A percentile compares a stretch with the other conserved stretches of the same genome.
phyloP scores from a whole-genome alignment of 2,797 vertebrate genomes.

The Propithecus perrieri region DNA sequence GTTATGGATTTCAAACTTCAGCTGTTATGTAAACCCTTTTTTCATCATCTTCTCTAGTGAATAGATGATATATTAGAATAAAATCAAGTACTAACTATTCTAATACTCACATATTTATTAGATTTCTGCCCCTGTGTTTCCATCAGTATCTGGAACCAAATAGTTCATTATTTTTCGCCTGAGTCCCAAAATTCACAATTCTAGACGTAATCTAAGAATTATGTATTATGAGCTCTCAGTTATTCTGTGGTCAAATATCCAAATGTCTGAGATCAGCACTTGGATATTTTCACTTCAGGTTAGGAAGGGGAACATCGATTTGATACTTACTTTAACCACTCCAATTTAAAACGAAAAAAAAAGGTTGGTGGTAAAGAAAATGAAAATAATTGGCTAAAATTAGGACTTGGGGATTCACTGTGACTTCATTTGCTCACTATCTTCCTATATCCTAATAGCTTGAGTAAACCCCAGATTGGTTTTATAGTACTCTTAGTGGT shows the following conservation, averaged over 20 bases:
- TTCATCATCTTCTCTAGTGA: not conserved
- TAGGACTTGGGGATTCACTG: constrained; percentile 61
- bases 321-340: constrained; percentile 43
- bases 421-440: constrained; percentile 62
- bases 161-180: not conserved
- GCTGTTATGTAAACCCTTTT: not conserved
- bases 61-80: not conserved
- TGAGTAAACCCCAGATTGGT: constrained; percentile 49
- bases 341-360: not conserved
- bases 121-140: not conserved
- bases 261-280: not conserved
- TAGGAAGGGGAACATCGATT: constrained; percentile 37
- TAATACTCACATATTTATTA: not conserved
- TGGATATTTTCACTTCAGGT: constrained; percentile 36
- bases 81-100: not conserved
- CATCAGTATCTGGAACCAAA: not conserved
- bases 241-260: not conserved
- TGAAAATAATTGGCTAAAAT: constrained; percentile 70
- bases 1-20: not conserved
- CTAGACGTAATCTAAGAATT: constrained; percentile 18
- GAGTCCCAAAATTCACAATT: not conserved
- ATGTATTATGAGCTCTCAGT: not conserved
- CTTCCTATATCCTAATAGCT: constrained; percentile 49
- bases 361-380: constrained; percentile 24
- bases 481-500: constrained; percentile 65